Percentiles rank a stretch among this genome's conserved stretches.
Evolutionary conservation across 2,888 invertebrate species (phyloP).

Genomic region (Himalopsyche kuldschensis): DNA sequence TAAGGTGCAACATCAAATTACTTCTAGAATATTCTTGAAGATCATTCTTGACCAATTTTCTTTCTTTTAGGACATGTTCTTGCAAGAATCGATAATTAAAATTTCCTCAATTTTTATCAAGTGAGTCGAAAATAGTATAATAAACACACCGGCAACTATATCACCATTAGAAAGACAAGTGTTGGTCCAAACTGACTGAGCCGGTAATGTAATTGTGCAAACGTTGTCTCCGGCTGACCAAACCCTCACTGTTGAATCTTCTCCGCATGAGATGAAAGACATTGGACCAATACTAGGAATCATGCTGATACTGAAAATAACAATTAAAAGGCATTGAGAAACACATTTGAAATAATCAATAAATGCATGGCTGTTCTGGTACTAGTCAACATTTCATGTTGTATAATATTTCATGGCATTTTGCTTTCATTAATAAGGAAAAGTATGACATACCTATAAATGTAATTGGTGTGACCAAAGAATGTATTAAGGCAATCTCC

Average conservation of each 20-base stretch:
- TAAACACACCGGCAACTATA: constrained; percentile 74
- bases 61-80: not conserved
- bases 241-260: constrained; percentile 81
- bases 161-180: constrained; percentile 82
- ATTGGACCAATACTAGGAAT: constrained; percentile 58
- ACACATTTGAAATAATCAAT: no score
- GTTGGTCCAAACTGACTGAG: constrained; percentile 88
- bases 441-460: constrained; percentile 68
- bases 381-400: not conserved
- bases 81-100: not conserved
- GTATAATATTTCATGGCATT: not conserved
- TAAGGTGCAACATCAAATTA: no score
- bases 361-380: not conserved
- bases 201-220: constrained; percentile 75
- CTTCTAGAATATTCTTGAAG: no score
- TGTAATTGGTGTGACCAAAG: constrained; percentile 85
- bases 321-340: not conserved
- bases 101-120: not conserved
- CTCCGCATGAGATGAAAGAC: constrained; percentile 81
- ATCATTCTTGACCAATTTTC: not conserved
- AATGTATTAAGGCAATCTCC: constrained; percentile 77
- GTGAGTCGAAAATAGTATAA: not conserved
- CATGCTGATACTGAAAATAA: constrained; percentile 56
- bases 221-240: constrained; percentile 70
- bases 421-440: not conserved